Base-by-base conservation (phyloP, 2,113 vertebrate species). In the Tamias sibiricus region DNA sequence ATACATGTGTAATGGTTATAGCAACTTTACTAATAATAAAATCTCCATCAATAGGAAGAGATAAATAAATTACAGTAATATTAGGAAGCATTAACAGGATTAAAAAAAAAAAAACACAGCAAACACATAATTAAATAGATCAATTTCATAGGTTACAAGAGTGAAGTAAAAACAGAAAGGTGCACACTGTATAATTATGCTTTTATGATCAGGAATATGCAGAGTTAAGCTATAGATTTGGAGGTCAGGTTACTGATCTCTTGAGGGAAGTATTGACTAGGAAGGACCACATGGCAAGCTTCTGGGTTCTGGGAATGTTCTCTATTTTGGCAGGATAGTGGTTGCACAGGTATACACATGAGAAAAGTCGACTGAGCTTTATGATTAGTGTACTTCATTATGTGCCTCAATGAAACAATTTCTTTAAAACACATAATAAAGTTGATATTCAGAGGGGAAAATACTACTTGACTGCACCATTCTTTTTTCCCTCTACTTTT, bases 21-120 rank as follows among this genome's bases (percentile, higher is more conserved):
- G 35, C 16, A 80, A 1, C 14, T 93, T 88, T 96, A 80, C 59
- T 94, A 24, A 44, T 85, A 87, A 22, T 37, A 75, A 97, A 94
- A 68, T 68, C 10, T 35, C 37, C n/a, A 37, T 74, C n/a, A 37
- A 10, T 62, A 66, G 17, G 26, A 85, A 40, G 72, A 6, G 30
- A 44, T 83, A 82, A 86, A 85, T 64, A 57, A 66, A 66, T 66
- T 64, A 71, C 59, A 95, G 54, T 86, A n/a, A 64, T 11, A 22
- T 59, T 71, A 71, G 76, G 9, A 44, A 69, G 82, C 2, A 80
- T 16, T 72, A 90, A 72, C 22, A 59, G n/a, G 35, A 49, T 22
- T 54, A 57, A 80, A 92, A 22, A 3, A 80, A 80, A 0, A 75
- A 0, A 83, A 42, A 2, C 76, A 11, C 2, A 95, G 54, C 4